phyloP scores from a whole-genome alignment of 2,888 invertebrate species.

The Perithous albicinctus region DNA sequence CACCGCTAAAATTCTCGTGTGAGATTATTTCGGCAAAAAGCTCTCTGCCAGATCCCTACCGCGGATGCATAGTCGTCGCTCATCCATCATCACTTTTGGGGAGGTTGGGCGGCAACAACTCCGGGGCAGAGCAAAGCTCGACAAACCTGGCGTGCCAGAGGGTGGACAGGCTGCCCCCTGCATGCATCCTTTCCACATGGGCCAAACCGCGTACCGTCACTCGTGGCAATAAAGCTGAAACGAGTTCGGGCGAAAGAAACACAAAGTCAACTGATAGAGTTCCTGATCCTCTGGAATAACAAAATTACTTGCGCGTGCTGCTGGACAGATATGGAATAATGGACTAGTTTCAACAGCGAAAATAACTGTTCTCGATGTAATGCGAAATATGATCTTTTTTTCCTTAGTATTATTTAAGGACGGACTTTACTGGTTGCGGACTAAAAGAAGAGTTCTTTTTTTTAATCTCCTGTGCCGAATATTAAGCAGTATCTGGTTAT shows the following conservation, averaged over 20 bases:
- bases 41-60: slow-evolving; percentile 58
- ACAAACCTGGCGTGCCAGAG: slow-evolving; percentile 42
- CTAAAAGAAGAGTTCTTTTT: too few species aligned
- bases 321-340: not conserved
- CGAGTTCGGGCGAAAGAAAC: slow-evolving; percentile 20
- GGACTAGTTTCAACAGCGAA: not conserved
- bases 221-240: slow-evolving; percentile 19
- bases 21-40: slow-evolving; percentile 79
- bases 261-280: slow-evolving; percentile 1
- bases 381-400: not conserved
- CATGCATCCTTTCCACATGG: slow-evolving; percentile 26
- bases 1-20: slow-evolving; percentile 76
- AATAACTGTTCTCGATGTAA: not conserved
- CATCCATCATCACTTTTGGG: slow-evolving; percentile 68
- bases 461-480: too few species aligned
- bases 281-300: not conserved
- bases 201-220: slow-evolving; percentile 18
- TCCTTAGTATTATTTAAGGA: too few species aligned
- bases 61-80: slow-evolving; percentile 51
- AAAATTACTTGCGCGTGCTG: not conserved
- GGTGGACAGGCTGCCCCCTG: slow-evolving; percentile 37
- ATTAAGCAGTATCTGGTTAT: too few species aligned
- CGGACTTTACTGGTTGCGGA: too few species aligned
- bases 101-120: slow-evolving; percentile 38
- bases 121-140: slow-evolving; percentile 35